Evolutionary conservation across 2,888 invertebrate genomes (phyloP).

Genomic region (Dichetophora obliterata): DNA sequence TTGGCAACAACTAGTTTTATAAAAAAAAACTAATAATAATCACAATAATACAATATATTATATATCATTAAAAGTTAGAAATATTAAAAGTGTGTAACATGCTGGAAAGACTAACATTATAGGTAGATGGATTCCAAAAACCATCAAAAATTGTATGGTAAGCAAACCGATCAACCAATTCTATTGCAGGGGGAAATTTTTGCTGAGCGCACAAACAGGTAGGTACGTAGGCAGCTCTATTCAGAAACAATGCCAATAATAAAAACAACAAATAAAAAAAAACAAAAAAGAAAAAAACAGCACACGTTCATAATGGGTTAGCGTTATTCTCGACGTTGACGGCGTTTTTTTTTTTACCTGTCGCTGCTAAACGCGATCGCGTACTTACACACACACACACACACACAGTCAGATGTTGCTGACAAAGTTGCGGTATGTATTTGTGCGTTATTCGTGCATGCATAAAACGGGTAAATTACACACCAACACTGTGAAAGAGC

Average conservation of each 20-base stretch:
- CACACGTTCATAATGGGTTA: not conserved
- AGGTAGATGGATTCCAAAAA: not conserved
- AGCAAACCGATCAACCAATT: not conserved
- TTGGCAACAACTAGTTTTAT: not conserved
- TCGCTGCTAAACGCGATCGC: not conserved
- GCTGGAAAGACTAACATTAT: not conserved
- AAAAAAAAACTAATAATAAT: not conserved
- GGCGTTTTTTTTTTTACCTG: slow-evolving; percentile 3
- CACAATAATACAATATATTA: not conserved
- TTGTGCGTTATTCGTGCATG: not conserved
- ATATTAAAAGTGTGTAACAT: not conserved
- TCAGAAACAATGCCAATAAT: not conserved
- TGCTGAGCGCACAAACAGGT: slow-evolving; percentile 27
- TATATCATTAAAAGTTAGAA: not conserved
- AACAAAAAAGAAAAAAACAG: not conserved
- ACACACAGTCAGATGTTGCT: not conserved
- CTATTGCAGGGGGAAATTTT: not conserved
- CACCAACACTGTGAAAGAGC: not conserved
- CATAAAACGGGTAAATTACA: slow-evolving; percentile 10
- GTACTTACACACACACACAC: too few species aligned
- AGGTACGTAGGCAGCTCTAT: slow-evolving; percentile 36
- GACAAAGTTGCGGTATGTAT: not conserved
- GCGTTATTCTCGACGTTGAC: slow-evolving; percentile 12
- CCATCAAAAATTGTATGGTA: not conserved
- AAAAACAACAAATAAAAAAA: not conserved